Evolutionary conservation across 2,797 vertebrate species (phyloP).

Genomic region (Dendrocincla fuliginosa): DNA sequence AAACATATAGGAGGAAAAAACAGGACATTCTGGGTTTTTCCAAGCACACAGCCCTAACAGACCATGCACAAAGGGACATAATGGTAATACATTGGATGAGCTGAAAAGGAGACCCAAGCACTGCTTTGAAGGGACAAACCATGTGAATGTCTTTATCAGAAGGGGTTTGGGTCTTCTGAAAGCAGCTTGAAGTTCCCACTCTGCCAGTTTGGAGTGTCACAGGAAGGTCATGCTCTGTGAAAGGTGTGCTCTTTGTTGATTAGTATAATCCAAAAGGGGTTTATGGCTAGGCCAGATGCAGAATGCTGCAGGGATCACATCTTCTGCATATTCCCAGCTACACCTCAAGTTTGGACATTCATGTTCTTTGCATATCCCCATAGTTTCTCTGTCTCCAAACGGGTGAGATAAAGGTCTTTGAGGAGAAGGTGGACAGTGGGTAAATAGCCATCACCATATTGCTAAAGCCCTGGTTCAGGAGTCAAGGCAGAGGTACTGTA

Average conservation of each 20-base stretch:
- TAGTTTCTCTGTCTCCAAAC: background rate
- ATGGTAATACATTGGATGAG: background rate
- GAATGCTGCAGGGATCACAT: background rate
- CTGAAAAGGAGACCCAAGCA: background rate
- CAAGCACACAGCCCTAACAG: background rate
- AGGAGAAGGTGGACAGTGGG: background rate
- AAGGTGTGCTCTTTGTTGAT: background rate
- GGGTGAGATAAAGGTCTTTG: background rate
- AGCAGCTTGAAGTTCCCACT: background rate
- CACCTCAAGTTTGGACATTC: background rate
- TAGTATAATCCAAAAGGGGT: background rate
- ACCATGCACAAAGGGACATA: background rate
- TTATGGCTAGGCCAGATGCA: background rate
- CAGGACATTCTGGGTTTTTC: background rate
- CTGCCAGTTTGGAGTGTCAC: background rate
- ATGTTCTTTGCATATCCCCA: accelerated
- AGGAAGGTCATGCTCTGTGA: background rate
- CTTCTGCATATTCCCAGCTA: background rate
- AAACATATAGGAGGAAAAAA: background rate
- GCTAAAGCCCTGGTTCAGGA: background rate
- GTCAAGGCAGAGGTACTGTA: background rate
- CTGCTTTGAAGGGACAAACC: background rate
- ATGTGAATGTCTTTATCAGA: background rate
- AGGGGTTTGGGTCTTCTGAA: background rate
- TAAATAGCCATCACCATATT: background rate